A percentile compares a stretch with the other conserved stretches of the same genome.
These are phyloP conservation scores for Falco naumanni DNA, from an alignment of 2,797 vertebrate species.

Conservation along the genomic window DNA sequence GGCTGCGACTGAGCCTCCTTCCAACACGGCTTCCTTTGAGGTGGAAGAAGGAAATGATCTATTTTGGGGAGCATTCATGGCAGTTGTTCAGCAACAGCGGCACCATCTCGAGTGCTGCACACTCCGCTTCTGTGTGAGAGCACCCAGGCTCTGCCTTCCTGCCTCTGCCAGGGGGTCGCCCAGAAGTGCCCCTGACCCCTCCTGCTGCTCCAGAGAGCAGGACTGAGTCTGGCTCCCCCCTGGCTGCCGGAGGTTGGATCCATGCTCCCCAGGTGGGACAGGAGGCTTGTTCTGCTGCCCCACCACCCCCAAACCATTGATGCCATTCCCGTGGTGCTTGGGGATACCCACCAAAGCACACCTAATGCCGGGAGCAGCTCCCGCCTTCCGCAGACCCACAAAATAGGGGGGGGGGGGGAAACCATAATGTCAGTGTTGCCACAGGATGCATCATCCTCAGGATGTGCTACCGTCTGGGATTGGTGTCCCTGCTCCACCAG, in stretches of 20 bases:
- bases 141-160: background rate
- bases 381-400: background rate
- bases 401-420: background rate
- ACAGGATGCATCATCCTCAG: background rate
- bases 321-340: background rate
- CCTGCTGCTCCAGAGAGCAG: background rate
- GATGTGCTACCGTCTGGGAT: background rate
- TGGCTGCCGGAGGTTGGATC: background rate
- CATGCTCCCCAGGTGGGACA: background rate
- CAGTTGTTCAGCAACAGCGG: background rate
- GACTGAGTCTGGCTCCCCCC: rapidly evolving
- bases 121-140: background rate
- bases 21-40: background rate
- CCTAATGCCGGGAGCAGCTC: background rate
- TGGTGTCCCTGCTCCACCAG: background rate
- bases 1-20: background rate
- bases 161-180: background rate
- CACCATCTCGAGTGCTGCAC: rapidly evolving
- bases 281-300: background rate
- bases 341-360: background rate
- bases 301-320: rapidly evolving
- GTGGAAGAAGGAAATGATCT: background rate
- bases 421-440: rapidly evolving
- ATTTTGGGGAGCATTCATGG: background rate
- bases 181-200: background rate